These are phyloP conservation scores for Amphipoea oculea DNA, from an alignment of 2,888 invertebrate genomes.

Conservation along the genomic window DNA sequence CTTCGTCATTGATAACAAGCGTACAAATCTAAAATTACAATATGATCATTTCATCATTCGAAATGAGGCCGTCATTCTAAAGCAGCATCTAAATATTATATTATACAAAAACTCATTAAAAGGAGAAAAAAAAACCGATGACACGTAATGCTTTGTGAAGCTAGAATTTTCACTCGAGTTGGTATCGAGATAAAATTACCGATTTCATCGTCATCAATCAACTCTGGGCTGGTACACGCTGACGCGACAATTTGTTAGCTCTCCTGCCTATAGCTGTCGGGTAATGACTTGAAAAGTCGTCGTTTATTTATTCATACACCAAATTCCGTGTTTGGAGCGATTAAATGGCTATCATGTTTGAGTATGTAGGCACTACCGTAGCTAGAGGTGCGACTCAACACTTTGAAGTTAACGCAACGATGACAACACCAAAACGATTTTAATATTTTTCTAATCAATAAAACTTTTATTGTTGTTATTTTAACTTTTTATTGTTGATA, in stretches of 20 bases:
- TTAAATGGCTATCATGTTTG: conserved; percentile 12
- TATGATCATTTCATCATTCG: conserved; percentile 49
- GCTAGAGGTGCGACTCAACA: not conserved
- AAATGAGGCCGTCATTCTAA: conserved; percentile 39
- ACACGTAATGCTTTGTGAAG: conserved; percentile 61
- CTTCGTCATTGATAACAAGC: conserved; percentile 50
- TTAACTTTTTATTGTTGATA: not conserved
- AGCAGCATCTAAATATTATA: conserved; percentile 49
- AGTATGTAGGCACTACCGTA: not conserved
- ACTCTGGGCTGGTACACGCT: conserved; percentile 66
- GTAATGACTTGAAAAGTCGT: conserved; percentile 70
- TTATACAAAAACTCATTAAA: conserved; percentile 54
- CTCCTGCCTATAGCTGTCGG: conserved; percentile 64
- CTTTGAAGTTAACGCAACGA: not conserved
- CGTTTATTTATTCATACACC: conserved; percentile 53
- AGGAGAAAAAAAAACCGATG: conserved; percentile 50
- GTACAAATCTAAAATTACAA: conserved; percentile 62
- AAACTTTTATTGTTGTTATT: not conserved
- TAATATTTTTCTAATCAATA: not conserved
- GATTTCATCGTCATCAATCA: conserved; percentile 81
- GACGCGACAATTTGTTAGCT: conserved; percentile 74
- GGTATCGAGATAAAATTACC: conserved; percentile 76
- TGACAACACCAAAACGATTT: not conserved
- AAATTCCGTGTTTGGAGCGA: conserved; percentile 39
- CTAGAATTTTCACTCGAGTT: conserved; percentile 66